A percentile compares a stretch with the other conserved stretches of the same genome.
Evolutionary conservation across 2,113 vertebrate genomes (phyloP).

Genomic region (Gracilinanus agilis): DNA sequence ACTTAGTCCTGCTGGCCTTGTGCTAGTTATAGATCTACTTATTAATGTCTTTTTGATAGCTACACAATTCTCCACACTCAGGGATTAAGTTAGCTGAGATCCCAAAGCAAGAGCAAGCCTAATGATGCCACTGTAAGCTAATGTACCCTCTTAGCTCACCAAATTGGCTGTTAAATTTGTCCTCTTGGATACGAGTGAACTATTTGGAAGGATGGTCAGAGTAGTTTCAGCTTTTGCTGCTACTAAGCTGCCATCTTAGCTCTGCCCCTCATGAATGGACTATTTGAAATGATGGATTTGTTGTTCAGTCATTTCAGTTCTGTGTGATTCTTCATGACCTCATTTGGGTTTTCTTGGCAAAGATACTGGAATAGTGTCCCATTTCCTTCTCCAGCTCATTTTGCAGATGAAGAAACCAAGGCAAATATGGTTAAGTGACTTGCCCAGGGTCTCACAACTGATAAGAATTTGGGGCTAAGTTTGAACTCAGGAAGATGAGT

Average conservation of each 20-base stretch:
- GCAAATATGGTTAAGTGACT: neutral
- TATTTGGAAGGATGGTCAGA: neutral
- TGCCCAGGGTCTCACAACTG: neutral
- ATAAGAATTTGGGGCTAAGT: neutral
- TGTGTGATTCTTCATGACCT: neutral
- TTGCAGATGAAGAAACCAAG: neutral
- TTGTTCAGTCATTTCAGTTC: neutral
- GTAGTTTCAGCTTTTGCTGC: no score
- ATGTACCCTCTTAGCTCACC: neutral
- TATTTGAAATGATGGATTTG: neutral
- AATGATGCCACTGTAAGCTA: neutral
- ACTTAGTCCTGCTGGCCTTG: neutral
- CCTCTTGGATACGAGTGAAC: neutral
- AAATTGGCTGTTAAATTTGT: neutral
- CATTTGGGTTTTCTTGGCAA: neutral
- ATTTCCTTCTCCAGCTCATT: neutral
- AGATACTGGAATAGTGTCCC: neutral
- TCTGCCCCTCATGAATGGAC: neutral
- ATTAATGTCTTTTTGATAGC: neutral
- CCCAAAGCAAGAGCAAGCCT: neutral
- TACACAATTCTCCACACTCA: neutral
- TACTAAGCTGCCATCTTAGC: no score
- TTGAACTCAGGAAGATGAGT: neutral
- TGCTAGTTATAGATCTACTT: neutral
- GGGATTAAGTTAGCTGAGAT: neutral